phyloP scores from a whole-genome alignment of 2,113 vertebrate species.

The crab-eating macaque (Macaca fascicularis) region DNA sequence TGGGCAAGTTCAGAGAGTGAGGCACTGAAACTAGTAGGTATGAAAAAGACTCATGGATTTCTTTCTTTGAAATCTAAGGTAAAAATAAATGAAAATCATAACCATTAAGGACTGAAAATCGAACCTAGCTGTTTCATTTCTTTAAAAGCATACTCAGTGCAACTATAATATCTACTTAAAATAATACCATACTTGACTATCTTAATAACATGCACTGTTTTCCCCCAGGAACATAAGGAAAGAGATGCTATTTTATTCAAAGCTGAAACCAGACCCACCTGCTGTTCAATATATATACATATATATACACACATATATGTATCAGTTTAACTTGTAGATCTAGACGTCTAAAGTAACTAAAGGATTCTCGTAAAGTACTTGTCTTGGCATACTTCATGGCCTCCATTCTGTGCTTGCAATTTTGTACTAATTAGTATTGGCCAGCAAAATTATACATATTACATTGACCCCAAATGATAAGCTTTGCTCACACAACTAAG shows the following conservation, averaged over 20 bases:
- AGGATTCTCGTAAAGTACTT: neutral
- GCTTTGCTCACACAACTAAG: neutral
- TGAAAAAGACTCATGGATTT: neutral
- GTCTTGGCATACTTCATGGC: neutral
- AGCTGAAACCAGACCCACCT: neutral
- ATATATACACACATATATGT: neutral
- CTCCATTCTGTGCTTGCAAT: neutral
- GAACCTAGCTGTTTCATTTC: neutral
- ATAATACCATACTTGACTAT: neutral
- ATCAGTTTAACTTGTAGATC: neutral
- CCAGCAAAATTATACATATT: neutral
- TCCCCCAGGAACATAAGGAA: neutral
- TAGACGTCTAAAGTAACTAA: neutral
- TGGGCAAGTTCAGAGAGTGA: neutral
- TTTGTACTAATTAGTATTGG: neutral
- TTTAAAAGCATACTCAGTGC: neutral
- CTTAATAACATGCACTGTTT: neutral
- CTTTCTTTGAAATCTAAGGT: neutral
- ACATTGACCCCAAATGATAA: neutral
- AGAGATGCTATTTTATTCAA: conserved; percentile 19
- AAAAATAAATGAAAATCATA: neutral
- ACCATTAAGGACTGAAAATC: neutral
- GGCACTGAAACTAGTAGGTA: neutral
- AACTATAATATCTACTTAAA: neutral
- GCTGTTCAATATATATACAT: neutral